These are phyloP conservation scores for Magallana gigas DNA, from an alignment of 1,140 invertebrate species.

Conservation along the genomic window DNA sequence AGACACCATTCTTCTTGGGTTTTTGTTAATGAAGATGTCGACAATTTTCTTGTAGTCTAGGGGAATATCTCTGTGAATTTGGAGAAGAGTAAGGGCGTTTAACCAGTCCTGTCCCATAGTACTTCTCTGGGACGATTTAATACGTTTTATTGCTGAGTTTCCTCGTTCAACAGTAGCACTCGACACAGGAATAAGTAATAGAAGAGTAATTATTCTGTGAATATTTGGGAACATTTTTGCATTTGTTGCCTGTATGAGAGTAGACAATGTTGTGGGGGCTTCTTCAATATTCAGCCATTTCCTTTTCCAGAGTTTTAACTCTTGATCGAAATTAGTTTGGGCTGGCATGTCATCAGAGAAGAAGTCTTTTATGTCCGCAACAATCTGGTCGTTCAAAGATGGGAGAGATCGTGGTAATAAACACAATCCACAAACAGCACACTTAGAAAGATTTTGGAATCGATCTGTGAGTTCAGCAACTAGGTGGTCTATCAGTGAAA, in stretches of 20 bases:
- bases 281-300: conserved; percentile 18
- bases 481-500: not conserved
- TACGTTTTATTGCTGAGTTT: not conserved
- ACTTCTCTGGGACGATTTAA: not conserved
- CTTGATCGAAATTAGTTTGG: conserved; percentile 19
- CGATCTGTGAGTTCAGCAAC: not conserved
- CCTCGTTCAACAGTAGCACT: conserved; percentile 5
- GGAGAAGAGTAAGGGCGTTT: not conserved
- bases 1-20: not conserved
- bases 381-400: too few species aligned
- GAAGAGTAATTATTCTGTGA: not conserved
- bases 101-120: not conserved
- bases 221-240: not conserved
- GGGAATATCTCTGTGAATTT: too few species aligned
- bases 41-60: not conserved
- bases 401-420: too few species aligned
- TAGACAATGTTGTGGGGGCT: conserved; percentile 13
- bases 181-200: not conserved
- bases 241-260: conserved; percentile 19
- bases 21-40: not conserved
- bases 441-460: not conserved
- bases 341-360: not conserved
- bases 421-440: too few species aligned
- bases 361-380: too few species aligned
- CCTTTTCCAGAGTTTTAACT: conserved; percentile 1